These are phyloP conservation scores for Benthosema pterotum DNA, from an alignment of 2,797 vertebrate species.

Conservation along the genomic window DNA sequence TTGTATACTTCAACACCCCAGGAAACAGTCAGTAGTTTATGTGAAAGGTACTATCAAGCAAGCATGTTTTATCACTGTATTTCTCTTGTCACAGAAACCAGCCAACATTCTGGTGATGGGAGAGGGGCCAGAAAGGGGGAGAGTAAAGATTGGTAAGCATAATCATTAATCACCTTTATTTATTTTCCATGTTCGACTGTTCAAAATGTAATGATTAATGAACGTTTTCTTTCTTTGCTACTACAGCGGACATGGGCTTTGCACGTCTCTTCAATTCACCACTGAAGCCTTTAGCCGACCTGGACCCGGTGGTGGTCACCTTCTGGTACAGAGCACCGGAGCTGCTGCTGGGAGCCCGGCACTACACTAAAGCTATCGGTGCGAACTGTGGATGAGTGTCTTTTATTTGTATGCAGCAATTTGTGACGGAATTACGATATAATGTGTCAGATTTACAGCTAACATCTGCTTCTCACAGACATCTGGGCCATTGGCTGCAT, in stretches of 20 bases:
- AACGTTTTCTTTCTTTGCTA: not conserved
- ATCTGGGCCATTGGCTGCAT: constrained; percentile 99
- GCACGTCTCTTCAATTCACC: constrained; percentile 99
- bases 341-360: constrained; percentile 96
- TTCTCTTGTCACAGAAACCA: constrained; percentile 89
- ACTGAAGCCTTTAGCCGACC: constrained; percentile 99
- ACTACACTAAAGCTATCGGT: constrained; percentile 99
- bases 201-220: too few relatives aligned
- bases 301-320: constrained; percentile 99
- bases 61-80: constrained; percentile 6
- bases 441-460: not conserved
- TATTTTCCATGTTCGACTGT: not conserved
- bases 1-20: constrained; percentile 3
- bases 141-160: constrained; percentile 98
- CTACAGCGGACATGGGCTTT: constrained; percentile 98
- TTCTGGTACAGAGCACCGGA: constrained; percentile 99
- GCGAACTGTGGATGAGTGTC: constrained; percentile 56
- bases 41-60: constrained; percentile 11
- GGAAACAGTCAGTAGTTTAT: constrained; percentile 6
- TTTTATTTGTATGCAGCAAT: not conserved
- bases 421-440: not conserved
- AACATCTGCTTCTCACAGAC: constrained; percentile 77
- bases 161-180: constrained; percentile 28
- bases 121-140: constrained; percentile 98
- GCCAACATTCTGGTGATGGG: constrained; percentile 99